A percentile compares a stretch with the other conserved stretches of the same genome.
These are phyloP conservation scores for Tenrec ecaudatus DNA, from an alignment of 2,113 vertebrate genomes.

Conservation along the genomic window DNA sequence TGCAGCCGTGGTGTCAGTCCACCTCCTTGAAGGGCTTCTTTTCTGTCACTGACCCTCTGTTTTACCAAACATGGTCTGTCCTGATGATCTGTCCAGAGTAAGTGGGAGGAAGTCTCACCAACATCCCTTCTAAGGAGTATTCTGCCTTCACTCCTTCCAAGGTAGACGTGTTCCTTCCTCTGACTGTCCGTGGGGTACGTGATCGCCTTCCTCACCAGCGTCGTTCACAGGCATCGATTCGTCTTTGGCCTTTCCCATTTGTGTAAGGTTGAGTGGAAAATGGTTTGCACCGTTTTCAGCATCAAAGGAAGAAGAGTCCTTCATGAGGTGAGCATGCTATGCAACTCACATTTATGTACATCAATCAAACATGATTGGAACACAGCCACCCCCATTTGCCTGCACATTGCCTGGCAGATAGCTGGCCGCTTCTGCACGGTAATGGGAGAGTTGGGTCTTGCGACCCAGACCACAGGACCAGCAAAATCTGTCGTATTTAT, in stretches of 20 bases:
- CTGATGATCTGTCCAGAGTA: not conserved
- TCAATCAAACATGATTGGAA: not conserved
- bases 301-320: not conserved
- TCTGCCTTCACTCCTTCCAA: not conserved
- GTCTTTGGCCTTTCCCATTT: not conserved
- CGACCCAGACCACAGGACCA: not conserved
- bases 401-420: not conserved
- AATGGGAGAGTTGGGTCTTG: not conserved
- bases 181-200: not conserved
- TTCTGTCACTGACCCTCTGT: not conserved
- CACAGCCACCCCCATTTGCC: not conserved
- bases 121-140: not conserved
- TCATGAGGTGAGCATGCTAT: not conserved
- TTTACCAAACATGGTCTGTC: not conserved
- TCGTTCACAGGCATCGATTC: not conserved
- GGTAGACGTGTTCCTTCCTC: not conserved
- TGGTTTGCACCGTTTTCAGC: conserved; percentile 2
- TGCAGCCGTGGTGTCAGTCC: not conserved
- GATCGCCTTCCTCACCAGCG: not conserved
- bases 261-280: not conserved
- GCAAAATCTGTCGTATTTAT: not conserved
- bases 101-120: not conserved
- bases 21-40: not conserved
- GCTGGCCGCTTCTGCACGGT: not conserved
- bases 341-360: not conserved